Percentiles rank a stretch among this genome's conserved stretches.
phyloP scores from a whole-genome alignment of 1,140 invertebrate genomes.

The Hypothenemus hampei region DNA sequence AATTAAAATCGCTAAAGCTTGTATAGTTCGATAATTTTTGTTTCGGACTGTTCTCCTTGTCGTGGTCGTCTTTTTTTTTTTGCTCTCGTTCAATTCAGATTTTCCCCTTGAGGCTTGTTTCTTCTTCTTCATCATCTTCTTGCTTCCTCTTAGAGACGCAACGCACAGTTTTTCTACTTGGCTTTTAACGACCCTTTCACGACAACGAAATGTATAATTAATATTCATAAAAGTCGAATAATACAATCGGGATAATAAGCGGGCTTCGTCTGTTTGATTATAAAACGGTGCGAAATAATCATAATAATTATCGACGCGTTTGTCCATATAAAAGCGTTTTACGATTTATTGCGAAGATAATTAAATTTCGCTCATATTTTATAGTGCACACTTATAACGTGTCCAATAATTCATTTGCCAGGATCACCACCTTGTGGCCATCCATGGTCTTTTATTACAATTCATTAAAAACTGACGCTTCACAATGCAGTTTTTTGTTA shows the following conservation, averaged over 20 bases:
- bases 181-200: too few relatives aligned
- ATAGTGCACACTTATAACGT: slow-evolving; percentile 26
- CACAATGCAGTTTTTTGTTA: slow-evolving; percentile 21
- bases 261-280: slow-evolving; percentile 19
- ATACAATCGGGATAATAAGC: too few relatives aligned
- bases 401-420: slow-evolving; percentile 29
- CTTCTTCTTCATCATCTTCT: neutral
- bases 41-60: too few relatives aligned
- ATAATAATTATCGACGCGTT: slow-evolving; percentile 21
- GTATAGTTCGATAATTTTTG: slow-evolving; percentile 24
- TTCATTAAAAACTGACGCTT: slow-evolving; percentile 15
- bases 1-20: slow-evolving; percentile 45
- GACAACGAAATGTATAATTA: neutral
- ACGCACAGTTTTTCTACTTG: too few relatives aligned
- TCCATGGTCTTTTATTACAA: slow-evolving; percentile 26
- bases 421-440: slow-evolving; percentile 29
- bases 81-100: too few relatives aligned
- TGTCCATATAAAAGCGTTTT: slow-evolving; percentile 22
- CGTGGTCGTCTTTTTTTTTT: too few relatives aligned
- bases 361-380: slow-evolving; percentile 28
- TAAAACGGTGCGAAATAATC: slow-evolving; percentile 19
- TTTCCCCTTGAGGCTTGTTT: too few relatives aligned
- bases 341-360: slow-evolving; percentile 26
- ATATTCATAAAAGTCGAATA: neutral
- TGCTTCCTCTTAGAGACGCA: too few relatives aligned